phyloP scores from a whole-genome alignment of 2,888 invertebrate genomes.

The Andricus quercusramuli region DNA sequence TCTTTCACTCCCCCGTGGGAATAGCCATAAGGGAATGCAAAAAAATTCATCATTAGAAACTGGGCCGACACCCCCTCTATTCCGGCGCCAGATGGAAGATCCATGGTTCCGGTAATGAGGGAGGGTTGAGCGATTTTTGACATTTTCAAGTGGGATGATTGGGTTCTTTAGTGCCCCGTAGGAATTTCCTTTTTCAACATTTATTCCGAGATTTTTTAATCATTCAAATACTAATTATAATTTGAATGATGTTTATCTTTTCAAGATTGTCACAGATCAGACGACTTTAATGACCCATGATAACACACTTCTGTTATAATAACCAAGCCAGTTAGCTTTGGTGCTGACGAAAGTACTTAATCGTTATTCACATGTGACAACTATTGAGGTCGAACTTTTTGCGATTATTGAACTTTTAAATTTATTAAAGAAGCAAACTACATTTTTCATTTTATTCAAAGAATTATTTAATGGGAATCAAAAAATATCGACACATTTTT shows the following conservation, averaged over 20 bases:
- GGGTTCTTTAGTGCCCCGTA: neutral
- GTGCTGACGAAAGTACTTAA: neutral
- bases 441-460: too few species aligned
- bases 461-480: neutral
- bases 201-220: neutral
- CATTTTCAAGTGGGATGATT: neutral
- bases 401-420: neutral
- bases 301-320: neutral
- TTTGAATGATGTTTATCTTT: neutral
- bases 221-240: neutral
- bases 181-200: neutral
- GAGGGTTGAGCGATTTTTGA: neutral
- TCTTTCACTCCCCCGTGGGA: slow-evolving; percentile 76
- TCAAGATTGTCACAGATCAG: neutral
- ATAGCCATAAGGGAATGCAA: slow-evolving; percentile 55
- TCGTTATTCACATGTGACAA: neutral
- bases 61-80: neutral
- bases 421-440: too few species aligned
- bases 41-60: slow-evolving; percentile 27
- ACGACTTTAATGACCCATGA: neutral
- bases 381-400: neutral
- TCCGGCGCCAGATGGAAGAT: neutral
- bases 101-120: neutral
- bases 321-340: neutral
- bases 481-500: too few species aligned